phyloP scores from a whole-genome alignment of 2,113 vertebrate genomes.

The Dicrurus megarhynchus region DNA sequence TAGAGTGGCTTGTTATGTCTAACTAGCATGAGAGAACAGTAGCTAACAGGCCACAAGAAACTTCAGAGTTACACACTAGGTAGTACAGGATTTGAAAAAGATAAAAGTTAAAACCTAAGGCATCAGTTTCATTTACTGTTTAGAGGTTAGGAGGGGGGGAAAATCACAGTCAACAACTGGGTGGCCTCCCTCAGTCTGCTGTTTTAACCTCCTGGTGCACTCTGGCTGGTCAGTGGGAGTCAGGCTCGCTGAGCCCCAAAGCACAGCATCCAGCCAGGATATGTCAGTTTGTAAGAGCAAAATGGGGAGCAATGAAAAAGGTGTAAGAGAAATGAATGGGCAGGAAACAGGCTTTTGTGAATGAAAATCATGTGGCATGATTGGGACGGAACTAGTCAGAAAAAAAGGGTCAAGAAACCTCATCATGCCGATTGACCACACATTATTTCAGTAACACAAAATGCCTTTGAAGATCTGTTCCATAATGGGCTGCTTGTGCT shows the following conservation, averaged over 20 bases:
- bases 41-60: no score
- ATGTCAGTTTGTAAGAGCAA: neutral
- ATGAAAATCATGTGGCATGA: neutral
- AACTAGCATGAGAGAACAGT: no score
- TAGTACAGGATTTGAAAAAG: no score
- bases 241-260: neutral
- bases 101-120: no score
- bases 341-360: neutral
- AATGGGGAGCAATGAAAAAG: neutral
- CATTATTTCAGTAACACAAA: neutral
- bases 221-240: neutral
- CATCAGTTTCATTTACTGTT: neutral
- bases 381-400: neutral
- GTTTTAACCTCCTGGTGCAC: neutral
- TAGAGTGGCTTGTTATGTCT: no score
- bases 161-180: neutral
- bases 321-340: neutral
- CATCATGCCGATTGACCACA: neutral
- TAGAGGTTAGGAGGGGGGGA: neutral
- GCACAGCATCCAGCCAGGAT: no score
- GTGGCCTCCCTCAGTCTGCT: neutral
- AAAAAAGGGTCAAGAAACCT: neutral
- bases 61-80: no score
- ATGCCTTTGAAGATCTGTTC: neutral
- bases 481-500: neutral